Evolutionary conservation across 2,113 vertebrate species (phyloP).

Genomic region (Muscicapa adusta): DNA sequence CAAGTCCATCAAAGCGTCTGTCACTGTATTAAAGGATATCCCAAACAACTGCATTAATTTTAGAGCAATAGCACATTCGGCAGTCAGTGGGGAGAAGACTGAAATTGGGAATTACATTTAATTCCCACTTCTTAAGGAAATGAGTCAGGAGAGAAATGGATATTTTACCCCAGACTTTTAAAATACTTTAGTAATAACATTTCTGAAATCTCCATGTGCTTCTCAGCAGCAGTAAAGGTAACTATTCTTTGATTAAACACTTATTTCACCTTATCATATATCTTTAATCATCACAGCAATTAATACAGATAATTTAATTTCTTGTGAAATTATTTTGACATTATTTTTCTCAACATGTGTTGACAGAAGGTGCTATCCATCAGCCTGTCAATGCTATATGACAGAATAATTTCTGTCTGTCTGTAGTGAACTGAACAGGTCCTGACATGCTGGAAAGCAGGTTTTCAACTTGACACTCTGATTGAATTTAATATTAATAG

Average conservation of each 20-base stretch:
- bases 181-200: background rate
- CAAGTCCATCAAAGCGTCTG: background rate
- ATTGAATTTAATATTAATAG: constrained; percentile 39
- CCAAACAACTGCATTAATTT: background rate
- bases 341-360: background rate
- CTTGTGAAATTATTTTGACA: background rate
- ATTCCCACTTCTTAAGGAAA: background rate
- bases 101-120: background rate
- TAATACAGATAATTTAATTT: background rate
- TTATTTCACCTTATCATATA: background rate
- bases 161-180: background rate
- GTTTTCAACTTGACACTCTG: background rate
- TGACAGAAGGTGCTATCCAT: background rate
- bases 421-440: background rate
- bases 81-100: background rate
- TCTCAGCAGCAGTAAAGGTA: background rate
- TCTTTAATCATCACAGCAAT: background rate
- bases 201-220: background rate
- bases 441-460: background rate
- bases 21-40: background rate
- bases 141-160: background rate
- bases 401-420: background rate
- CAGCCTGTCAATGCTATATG: background rate
- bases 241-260: background rate
- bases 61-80: background rate